A percentile compares a stretch with the other conserved stretches of the same genome.
phyloP scores from a whole-genome alignment of 2,113 vertebrate species.

The Melanotaenia duboulayi region DNA sequence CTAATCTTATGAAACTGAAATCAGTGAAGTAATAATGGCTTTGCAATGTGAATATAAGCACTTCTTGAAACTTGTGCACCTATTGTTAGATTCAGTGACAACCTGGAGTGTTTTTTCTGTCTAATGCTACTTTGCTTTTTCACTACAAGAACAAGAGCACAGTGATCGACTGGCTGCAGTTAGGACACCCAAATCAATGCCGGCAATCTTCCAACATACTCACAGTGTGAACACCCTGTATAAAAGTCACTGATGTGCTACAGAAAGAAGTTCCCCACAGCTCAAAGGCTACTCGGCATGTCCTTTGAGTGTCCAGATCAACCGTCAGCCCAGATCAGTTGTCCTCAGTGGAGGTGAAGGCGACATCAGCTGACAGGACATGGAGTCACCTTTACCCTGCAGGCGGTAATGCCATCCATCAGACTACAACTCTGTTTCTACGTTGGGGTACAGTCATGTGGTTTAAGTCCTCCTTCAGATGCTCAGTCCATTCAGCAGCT shows the following conservation, averaged over 20 bases:
- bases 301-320: conserved; percentile 25
- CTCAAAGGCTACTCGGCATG: conserved; percentile 46
- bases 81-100: not conserved
- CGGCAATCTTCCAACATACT: not conserved
- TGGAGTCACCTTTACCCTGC: conserved; percentile 10
- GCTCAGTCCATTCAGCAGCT: conserved; percentile 41
- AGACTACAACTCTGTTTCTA: conserved; percentile 2
- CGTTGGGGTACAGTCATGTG: not conserved
- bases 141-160: not conserved
- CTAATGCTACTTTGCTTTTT: conserved; percentile 32
- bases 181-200: not conserved
- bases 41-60: not conserved
- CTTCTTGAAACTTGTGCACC: conserved; percentile 6
- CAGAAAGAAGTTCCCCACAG: conserved; percentile 53
- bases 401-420: not conserved
- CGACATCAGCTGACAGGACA: not conserved
- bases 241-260: conserved; percentile 59
- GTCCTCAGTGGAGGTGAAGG: conserved; percentile 18
- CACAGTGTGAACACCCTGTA: conserved; percentile 55
- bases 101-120: not conserved
- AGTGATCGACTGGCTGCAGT: not conserved
- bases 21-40: not conserved
- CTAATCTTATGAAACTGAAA: not conserved
- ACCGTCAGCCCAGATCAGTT: not conserved
- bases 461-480: conserved; percentile 10